These are phyloP conservation scores for Hydrozoanthus tunicans DNA, from an alignment of 64 coral and sea anemone genomes.

Conservation along the genomic window DNA sequence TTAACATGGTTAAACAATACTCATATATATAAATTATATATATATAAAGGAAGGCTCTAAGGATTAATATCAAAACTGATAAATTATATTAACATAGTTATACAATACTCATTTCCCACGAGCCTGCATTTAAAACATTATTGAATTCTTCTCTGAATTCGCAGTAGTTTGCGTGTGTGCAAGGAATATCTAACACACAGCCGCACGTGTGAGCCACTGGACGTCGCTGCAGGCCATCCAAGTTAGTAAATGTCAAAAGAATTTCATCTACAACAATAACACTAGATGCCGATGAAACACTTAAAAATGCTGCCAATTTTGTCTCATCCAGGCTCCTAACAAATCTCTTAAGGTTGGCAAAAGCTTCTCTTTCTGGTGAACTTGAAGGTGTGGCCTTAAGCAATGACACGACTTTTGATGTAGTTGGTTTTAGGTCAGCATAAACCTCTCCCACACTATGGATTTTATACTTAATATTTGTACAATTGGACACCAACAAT, in stretches of 20 bases:
- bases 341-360: slow-evolving; percentile 27
- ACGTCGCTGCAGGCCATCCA: slow-evolving; percentile 40
- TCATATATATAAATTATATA: neutral
- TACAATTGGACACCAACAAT: no score
- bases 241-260: slow-evolving; percentile 17
- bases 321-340: slow-evolving; percentile 30
- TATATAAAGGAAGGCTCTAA: no score
- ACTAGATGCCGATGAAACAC: slow-evolving; percentile 25
- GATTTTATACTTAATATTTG: no score
- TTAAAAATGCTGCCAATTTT: slow-evolving; percentile 26
- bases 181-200: slow-evolving; percentile 40
- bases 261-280: slow-evolving; percentile 26
- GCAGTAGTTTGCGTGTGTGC: slow-evolving; percentile 45
- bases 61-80: neutral
- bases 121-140: slow-evolving; percentile 9
- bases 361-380: slow-evolving; percentile 21
- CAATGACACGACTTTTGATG: neutral
- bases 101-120: slow-evolving; percentile 38
- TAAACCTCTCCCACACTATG: no score
- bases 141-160: slow-evolving; percentile 30
- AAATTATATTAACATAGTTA: slow-evolving; percentile 18
- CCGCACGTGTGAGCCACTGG: slow-evolving; percentile 61
- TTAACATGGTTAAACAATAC: slow-evolving; percentile 25
- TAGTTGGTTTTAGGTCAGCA: neutral
- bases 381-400: slow-evolving; percentile 9